These are phyloP conservation scores for Alloscopus bannaensis DNA, from an alignment of 2,888 invertebrate species.

Conservation along the genomic window DNA sequence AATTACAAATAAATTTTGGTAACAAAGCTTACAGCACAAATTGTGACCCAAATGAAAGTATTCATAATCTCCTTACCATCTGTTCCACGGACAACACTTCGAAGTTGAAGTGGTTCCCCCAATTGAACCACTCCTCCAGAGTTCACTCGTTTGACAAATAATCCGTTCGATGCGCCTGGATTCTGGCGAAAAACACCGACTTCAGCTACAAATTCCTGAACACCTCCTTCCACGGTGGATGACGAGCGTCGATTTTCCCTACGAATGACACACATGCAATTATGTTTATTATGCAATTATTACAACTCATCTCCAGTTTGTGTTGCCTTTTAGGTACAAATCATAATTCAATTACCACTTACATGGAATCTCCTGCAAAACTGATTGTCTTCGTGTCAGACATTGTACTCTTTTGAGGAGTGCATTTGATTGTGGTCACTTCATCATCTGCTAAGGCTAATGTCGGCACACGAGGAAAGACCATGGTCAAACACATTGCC, in stretches of 20 bases:
- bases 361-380: conserved; percentile 72
- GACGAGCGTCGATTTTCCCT: conserved; percentile 69
- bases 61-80: conserved; percentile 65
- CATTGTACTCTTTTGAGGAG: conserved; percentile 70
- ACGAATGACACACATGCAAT: too few relatives aligned
- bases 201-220: conserved; percentile 72
- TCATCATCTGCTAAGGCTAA: conserved; percentile 72
- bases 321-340: too few relatives aligned
- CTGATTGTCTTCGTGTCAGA: conserved; percentile 69
- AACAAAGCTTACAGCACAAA: too few relatives aligned
- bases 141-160: conserved; percentile 70
- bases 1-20: too few relatives aligned
- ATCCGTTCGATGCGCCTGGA: conserved; percentile 69
- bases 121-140: conserved; percentile 72
- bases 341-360: conserved; percentile 26
- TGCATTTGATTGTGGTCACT: conserved; percentile 72
- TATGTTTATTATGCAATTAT: too few relatives aligned
- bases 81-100: conserved; percentile 72
- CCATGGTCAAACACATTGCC: conserved; percentile 72
- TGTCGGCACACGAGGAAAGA: conserved; percentile 71
- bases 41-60: conserved; percentile 13
- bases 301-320: too few relatives aligned
- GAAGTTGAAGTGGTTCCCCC: conserved; percentile 71
- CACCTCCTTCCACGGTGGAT: conserved; percentile 71
- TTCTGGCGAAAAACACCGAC: conserved; percentile 72